Evolutionary conservation across 2,888 invertebrate genomes (phyloP).

Genomic region (Oscheius myriophilus): DNA sequence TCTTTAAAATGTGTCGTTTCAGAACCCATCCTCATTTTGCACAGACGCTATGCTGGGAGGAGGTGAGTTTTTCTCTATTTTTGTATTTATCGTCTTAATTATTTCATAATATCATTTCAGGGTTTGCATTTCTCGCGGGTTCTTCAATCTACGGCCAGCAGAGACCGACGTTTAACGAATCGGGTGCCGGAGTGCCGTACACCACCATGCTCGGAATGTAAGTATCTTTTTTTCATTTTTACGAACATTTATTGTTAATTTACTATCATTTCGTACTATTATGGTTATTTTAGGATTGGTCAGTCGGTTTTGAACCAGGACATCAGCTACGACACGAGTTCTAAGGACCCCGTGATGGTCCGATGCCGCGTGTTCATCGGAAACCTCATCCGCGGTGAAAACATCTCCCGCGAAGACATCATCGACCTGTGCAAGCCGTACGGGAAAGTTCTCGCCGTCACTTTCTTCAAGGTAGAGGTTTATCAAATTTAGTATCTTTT

Average conservation of each 20-base stretch:
- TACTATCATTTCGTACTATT: not conserved
- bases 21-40: not conserved
- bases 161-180: conserved; percentile 43
- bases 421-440: conserved; percentile 82
- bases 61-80: no score
- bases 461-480: conserved; percentile 78
- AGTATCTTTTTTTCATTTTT: not conserved
- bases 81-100: no score
- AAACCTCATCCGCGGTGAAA: conserved; percentile 78
- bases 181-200: conserved; percentile 42
- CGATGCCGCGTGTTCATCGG: conserved; percentile 80
- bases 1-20: not conserved
- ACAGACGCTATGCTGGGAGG: no score
- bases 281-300: conserved; percentile 31
- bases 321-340: conserved; percentile 76
- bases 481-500: conserved; percentile 3
- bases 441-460: conserved; percentile 80
- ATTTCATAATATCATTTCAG: no score
- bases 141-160: conserved; percentile 12
- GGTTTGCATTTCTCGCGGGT: no score
- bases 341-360: conserved; percentile 78
- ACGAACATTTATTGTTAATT: not conserved
- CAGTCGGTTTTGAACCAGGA: conserved; percentile 39
- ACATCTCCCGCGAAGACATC: conserved; percentile 81
- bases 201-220: conserved; percentile 37